These are phyloP conservation scores for Falcaria lacertinaria DNA, from an alignment of 2,888 invertebrate genomes.

Conservation along the genomic window DNA sequence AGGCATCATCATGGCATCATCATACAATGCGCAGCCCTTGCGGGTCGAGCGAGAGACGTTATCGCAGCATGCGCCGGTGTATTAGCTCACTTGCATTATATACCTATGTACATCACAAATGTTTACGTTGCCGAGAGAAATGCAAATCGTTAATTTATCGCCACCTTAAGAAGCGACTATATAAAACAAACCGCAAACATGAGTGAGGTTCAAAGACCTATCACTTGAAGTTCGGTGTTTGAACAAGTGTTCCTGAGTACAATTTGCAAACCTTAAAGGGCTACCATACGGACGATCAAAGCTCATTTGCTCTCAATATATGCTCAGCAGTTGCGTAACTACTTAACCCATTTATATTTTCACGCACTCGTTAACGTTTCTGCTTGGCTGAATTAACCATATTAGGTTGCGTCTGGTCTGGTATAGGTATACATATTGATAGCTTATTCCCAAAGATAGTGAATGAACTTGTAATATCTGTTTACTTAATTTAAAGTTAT, in stretches of 20 bases:
- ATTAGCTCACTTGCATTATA: slow-evolving; percentile 58
- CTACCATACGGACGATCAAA: slow-evolving; percentile 19
- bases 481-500: no score
- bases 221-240: slow-evolving; percentile 68
- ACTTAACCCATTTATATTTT: background rate
- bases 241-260: slow-evolving; percentile 60
- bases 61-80: slow-evolving; percentile 40
- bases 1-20: no score
- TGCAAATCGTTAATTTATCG: slow-evolving; percentile 77
- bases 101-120: slow-evolving; percentile 57
- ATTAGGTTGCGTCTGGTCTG: no score
- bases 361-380: no score
- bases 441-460: no score
- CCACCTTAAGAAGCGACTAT: slow-evolving; percentile 69
- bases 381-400: background rate
- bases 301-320: slow-evolving; percentile 1
- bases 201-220: slow-evolving; percentile 72
- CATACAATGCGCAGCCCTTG: slow-evolving; percentile 19
- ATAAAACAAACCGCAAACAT: slow-evolving; percentile 73
- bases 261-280: slow-evolving; percentile 51
- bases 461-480: no score
- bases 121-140: slow-evolving; percentile 64
- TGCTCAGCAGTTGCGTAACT: background rate
- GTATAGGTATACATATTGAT: no score
- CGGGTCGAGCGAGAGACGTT: slow-evolving; percentile 5